phyloP scores from a whole-genome alignment of 2,888 invertebrate genomes.

The Dasypogon diadema region DNA sequence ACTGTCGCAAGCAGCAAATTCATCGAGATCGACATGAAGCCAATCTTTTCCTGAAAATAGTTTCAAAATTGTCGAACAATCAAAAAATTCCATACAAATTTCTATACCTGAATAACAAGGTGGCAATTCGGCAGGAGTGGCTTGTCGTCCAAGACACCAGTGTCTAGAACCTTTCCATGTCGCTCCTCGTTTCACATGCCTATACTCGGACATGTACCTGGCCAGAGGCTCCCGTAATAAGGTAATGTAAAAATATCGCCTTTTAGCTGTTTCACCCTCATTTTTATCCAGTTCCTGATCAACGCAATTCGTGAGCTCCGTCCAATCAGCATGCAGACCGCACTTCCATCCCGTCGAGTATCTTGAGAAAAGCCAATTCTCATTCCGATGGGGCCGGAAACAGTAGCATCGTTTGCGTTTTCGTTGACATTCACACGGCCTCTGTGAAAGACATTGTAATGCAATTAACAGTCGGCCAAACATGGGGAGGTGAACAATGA shows the following conservation, averaged over 20 bases:
- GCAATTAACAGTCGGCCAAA: slow-evolving; percentile 39
- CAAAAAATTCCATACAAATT: neutral
- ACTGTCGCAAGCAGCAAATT: slow-evolving; percentile 91
- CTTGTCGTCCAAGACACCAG: slow-evolving; percentile 80
- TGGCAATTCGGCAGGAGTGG: slow-evolving; percentile 86
- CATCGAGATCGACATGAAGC: slow-evolving; percentile 89
- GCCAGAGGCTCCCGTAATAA: slow-evolving; percentile 93
- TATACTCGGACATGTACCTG: slow-evolving; percentile 94
- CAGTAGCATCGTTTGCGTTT: slow-evolving; percentile 91
- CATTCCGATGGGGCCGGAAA: slow-evolving; percentile 91
- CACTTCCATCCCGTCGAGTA: slow-evolving; percentile 99
- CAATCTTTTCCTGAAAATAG: slow-evolving; percentile 77
- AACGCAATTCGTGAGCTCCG: slow-evolving; percentile 93
- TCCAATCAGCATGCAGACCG: slow-evolving; percentile 98
- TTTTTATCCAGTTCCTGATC: slow-evolving; percentile 91
- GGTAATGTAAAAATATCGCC: slow-evolving; percentile 96
- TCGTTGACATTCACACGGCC: slow-evolving; percentile 93
- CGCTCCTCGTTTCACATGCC: slow-evolving; percentile 96
- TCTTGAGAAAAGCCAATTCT: slow-evolving; percentile 97
- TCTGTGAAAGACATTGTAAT: slow-evolving; percentile 71
- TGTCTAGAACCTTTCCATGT: slow-evolving; percentile 91
- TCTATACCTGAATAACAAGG: slow-evolving; percentile 74
- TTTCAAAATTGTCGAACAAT: no score
- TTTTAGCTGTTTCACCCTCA: slow-evolving; percentile 83
- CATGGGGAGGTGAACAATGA: slow-evolving; percentile 23